Base-by-base conservation (phyloP, 2,888 invertebrate genomes). In the Leptopterna dolabrata region DNA sequence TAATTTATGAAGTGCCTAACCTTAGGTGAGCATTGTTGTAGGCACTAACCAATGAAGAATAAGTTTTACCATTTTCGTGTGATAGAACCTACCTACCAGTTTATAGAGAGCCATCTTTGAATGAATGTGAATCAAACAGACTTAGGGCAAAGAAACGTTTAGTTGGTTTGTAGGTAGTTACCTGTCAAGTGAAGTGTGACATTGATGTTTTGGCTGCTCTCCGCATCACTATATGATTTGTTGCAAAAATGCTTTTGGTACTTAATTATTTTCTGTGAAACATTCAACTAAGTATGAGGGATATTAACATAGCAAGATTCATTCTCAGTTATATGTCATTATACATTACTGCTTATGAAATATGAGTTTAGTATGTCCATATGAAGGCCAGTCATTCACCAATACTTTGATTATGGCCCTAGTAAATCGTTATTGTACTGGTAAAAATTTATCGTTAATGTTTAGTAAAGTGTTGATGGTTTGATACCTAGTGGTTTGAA, bases 341-440 rank as follows among this genome's bases (percentile, higher is more conserved):
- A 36, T 73, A 41, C 73, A 36, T 73, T 73, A 41, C 73, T 36
- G 73, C 73, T 73, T 73, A 16, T 36, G 36, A 14, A 41, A 73
- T 36, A 73, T 41, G 36, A 36, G 73, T 36, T 73, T 73, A 73
- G 73, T 73, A 73, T 73, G 16, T 41, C 73, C 73, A n/a, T 30
- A 41, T 73, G 73, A 73, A 73, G 73, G 73, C 73, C 73, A 41
- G 9, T 73, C 73, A 36, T 36, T 73, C 30, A 30, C 41, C 16
- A 11, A 41, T 36, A 70, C 3, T 78, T 78, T 78, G 36, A 73
- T 73, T 43, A 29, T 70, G 83, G 55, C 70, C 29, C 70, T 83
- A 83, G 70, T 36, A 24, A 70, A 83, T 63, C 71, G 83, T 63
- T 83, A 83, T 81, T 81, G 51, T 83, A 70, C 70, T 70, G 83